These are phyloP conservation scores for Melanostoma mellinum DNA, from an alignment of 2,888 invertebrate genomes.

Conservation along the genomic window DNA sequence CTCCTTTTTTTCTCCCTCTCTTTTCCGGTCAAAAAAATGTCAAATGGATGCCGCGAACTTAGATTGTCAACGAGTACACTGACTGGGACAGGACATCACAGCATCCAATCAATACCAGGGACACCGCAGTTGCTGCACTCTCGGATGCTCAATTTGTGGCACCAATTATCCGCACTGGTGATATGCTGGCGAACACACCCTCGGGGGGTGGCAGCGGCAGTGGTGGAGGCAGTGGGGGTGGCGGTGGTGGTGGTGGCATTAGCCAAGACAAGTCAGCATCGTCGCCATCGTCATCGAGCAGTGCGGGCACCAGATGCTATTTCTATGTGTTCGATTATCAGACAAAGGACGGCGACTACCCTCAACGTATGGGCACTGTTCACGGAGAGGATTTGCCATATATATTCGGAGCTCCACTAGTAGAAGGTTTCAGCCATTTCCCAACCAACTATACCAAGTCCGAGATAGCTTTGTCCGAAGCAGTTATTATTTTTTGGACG, in stretches of 20 bases:
- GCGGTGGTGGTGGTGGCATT: slow-evolving; percentile 77
- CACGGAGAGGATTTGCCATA: slow-evolving; percentile 96
- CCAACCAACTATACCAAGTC: slow-evolving; percentile 94
- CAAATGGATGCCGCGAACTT: slow-evolving; percentile 43
- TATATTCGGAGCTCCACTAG: slow-evolving; percentile 94
- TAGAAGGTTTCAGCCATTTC: slow-evolving; percentile 91
- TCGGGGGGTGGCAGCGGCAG: slow-evolving; percentile 80
- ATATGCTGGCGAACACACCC: slow-evolving; percentile 88
- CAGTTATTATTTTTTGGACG: slow-evolving; percentile 93
- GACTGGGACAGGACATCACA: slow-evolving; percentile 97
- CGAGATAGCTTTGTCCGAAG: slow-evolving; percentile 92
- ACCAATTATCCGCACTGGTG: slow-evolving; percentile 93
- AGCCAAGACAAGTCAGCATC: slow-evolving; percentile 80
- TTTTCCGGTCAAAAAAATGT: slow-evolving; percentile 39
- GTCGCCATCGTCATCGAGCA: slow-evolving; percentile 76
- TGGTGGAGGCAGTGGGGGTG: slow-evolving; percentile 18
- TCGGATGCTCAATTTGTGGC: slow-evolving; percentile 97
- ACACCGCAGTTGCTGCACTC: slow-evolving; percentile 94
- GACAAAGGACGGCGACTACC: slow-evolving; percentile 93
- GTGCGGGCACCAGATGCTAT: slow-evolving; percentile 89
- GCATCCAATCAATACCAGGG: slow-evolving; percentile 93
- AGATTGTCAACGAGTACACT: slow-evolving; percentile 95
- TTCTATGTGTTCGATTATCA: slow-evolving; percentile 97
- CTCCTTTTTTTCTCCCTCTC: slow-evolving; percentile 19
- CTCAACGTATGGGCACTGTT: slow-evolving; percentile 95